Base-by-base conservation (phyloP, 2,113 vertebrate species). In the Aleadryas rufinucha region DNA sequence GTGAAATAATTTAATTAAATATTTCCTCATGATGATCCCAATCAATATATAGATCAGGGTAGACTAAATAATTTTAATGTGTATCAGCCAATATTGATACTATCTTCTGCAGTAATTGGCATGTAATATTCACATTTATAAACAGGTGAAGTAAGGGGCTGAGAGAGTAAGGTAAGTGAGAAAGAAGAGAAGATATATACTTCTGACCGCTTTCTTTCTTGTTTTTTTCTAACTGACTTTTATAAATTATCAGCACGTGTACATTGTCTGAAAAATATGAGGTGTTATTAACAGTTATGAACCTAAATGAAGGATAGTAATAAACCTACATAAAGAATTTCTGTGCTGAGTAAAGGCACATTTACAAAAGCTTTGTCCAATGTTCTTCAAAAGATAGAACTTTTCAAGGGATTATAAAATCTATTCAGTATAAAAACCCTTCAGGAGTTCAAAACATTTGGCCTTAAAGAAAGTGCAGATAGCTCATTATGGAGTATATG, bases 11-110 rank as follows among this genome's bases (percentile, higher is more conserved):
- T 84, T 82, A 4, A 33, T 56, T 77, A 69, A 80, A 11, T 49
- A 64, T 65, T 59, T 86, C 13, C 10, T 70, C 1, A 0, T 68
- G 7, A 7, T 81, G n/a, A 63, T 66, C 15, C 11, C 9, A 39
- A 64, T 1, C 12, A 64, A 24, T 27, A 35, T 11, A 39, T 21
- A 22, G 35, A 39, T 56, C 39, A 69, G 87, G 12, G 11, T 17
- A 57, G 15, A 68, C 13, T 28, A 35, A 71, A 76, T 44, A 1
- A n/a, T 68, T 69, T 79, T 54, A 45, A 50, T 0, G 0, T 28
- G 8, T 61, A 54, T 75, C 24, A 31, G 5, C 13, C 21, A 57
- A 17, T 72, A 52, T 5, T 30, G 10, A 45, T 41, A 77, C 57
- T 52, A 12, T 76, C 44, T 80, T 76, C 35, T 63, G 33, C 23